Evolutionary conservation across 2,113 vertebrate genomes (phyloP), one percentile per base, ranked within the genome.

Genomic region (Dolichotis patagonum): DNA sequence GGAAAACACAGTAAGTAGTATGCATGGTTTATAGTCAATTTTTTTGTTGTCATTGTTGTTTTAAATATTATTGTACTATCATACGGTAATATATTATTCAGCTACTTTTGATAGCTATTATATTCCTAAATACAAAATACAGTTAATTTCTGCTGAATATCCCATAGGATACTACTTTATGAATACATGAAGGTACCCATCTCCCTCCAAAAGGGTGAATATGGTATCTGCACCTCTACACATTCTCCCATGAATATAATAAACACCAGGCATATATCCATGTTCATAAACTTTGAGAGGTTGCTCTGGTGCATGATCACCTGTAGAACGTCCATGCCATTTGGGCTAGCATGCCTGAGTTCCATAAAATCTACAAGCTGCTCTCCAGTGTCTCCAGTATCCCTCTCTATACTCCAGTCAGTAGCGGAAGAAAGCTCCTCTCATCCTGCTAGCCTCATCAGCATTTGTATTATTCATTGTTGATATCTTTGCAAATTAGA

Each of bases 81-180:
- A 41, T 12, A 22, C 13, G n/a, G 65, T 71, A 71, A 75, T 94
- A 69, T n/a, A 17, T 85, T 85, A 90, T 71, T 95, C 35, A 63
- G n/a, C 52, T 71, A 82, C 82, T 92, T 93, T 85, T 91, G 9
- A 41, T 24, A 80, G 88, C 17, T 90, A 82, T 54, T 35, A 83
- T 71, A 11, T 91, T 78, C 85, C 54, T 86, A 38, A 86, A 67
- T 52, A 43, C 12, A 95, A 89, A 97, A 95, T 58, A 49, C 69
- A 93, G 17, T 52, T 86, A 71, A 65, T 83, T 83, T 67, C 4
- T 93, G 73, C 62, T 58, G 3, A 84, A n/a, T 20, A 80, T 85
- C 87, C 7, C 17, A 77, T 17, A 75, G 24, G 13, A 69, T 84
- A 30, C 52, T 20, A 69, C 82, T 24, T 35, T 82, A 24, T 24